Base-by-base conservation (phyloP, 2,797 vertebrate genomes). In the Petrocephalus sullivani region DNA sequence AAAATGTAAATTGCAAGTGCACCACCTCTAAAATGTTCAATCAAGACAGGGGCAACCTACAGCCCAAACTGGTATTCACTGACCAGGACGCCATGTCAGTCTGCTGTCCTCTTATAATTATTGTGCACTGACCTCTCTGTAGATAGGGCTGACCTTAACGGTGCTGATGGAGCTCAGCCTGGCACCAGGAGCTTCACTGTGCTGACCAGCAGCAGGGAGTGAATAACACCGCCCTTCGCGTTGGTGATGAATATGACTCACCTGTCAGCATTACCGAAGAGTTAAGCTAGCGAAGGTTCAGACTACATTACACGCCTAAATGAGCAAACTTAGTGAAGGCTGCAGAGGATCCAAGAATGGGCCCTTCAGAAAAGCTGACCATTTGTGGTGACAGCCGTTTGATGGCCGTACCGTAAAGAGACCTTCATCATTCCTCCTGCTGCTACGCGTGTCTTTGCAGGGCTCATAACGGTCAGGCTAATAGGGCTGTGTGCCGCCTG, bases 151-250 rank as follows among this genome's bases (percentile, higher is more conserved):
- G 71, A 46, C 33, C 71, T 46, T 78, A 33, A 7, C 0, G 37
- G 71, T 78, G 71, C 67, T n/a, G 71, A 78, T 37, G 37, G 37
- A 78, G 84, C 81, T 67, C 90, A 88, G 64, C 37, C 56, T n/a
- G 41, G 46, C 33, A 78, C 83, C 49, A 54, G 61, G 82, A 51
- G 82, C 85, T 89, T 37, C 84, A 83, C 81, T 51, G 8, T 12
- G 58, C 64, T 67, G 84, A 83, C 88, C 87, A 49, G 21, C 85
- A 90, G 84, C 83, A 88, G 89, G 90, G 14, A 75, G 10, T 7
- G 67, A 75, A 90, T 87, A 90, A 89, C 5, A 88, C 49, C 21
- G 0, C 57, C 41, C 75, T 4, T 19, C 5, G 7, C 87, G 51
- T 64, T 16, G 86, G 86, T 58, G 75, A 87, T 57, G 23, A 78